Base-by-base conservation (phyloP, 2,888 invertebrate genomes). In the Acanthosepion lycidas region DNA sequence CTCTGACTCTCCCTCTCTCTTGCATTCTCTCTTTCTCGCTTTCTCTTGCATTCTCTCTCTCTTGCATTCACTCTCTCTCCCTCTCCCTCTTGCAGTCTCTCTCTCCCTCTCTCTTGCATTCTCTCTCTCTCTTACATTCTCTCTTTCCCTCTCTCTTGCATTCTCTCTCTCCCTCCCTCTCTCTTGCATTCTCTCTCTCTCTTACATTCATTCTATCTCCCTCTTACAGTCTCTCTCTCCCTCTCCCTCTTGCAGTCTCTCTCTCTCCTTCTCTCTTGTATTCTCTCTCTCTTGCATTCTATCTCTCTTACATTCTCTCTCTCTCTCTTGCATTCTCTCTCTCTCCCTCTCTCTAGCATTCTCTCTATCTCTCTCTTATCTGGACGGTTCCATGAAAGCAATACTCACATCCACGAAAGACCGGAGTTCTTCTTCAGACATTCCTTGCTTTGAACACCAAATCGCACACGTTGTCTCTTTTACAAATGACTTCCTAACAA, bases 391-490 rank as follows among this genome's bases (percentile, higher is more conserved):
- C 3, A 49, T 15, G 26, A 49, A 78, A 78, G 4, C 49, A 26
- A 18, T 51, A 91, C 95, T 95, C 95, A 96, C 96, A 94, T 96
- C 59, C 4, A 96, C 95, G 1, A 96, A 94, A 92, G 96, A 96
- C 9, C 95, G 95, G 1, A 96, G 95, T 94, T 96, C 96, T 33
- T 95, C 95, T 93, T 96, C 96, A 8, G 96, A 96, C 96, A 96
- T 96, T 6, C 96, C 96, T 53, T 95, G 95, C 94, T 96, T 95
- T 3, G 96, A 96, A 95, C 96, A 96, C 96, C 96, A 96, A 94
- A 96, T 95, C n/a, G 96, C 96, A 18, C 95, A 95, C 23, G 96
- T 96, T 8, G 96, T 96, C 93, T 96, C 96, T 91, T 94, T 93
- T 15, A 96, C 96, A 5, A 96, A 94, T n/a, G 94, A 94, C 33